These are phyloP conservation scores for human (Homo sapiens) DNA, from an alignment of 2,113 vertebrate genomes.

Conservation along the genomic window DNA sequence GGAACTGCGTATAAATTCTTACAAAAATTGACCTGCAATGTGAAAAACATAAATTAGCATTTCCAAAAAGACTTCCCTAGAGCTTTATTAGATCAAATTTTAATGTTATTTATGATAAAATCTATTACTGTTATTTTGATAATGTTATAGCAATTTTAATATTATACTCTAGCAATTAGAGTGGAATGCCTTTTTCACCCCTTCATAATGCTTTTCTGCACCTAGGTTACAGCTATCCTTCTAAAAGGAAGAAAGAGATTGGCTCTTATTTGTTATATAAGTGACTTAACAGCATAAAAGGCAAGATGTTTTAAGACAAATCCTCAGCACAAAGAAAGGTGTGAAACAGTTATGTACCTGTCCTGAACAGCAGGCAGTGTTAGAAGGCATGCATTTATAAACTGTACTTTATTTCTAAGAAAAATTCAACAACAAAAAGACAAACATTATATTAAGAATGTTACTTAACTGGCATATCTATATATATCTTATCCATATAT, in stretches of 20 bases:
- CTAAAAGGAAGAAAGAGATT: not conserved
- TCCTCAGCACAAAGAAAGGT: not conserved
- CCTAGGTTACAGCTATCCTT: not conserved
- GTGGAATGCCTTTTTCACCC: not conserved
- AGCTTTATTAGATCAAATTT: not conserved
- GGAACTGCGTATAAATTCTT: constrained; percentile 11
- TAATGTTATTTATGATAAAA: not conserved
- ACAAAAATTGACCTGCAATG: not conserved
- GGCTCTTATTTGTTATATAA: not conserved
- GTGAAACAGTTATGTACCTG: not conserved
- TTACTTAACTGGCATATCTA: not conserved
- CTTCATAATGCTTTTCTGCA: constrained; percentile 7
- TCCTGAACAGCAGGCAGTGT: not conserved
- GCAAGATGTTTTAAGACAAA: not conserved
- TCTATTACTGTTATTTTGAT: constrained; percentile 36
- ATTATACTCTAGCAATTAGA: not conserved
- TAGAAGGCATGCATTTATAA: not conserved
- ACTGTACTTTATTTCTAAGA: not conserved
- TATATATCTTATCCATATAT: not conserved
- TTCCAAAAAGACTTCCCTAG: not conserved
- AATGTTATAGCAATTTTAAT: not conserved
- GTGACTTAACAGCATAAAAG: not conserved
- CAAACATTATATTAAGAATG: not conserved
- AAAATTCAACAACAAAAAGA: not conserved
- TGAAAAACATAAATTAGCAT: constrained; percentile 12